Percentiles rank a stretch among this genome's conserved stretches.
Evolutionary conservation across 1,140 invertebrate genomes (phyloP).

Genomic region (Drosophila pectinifera): DNA sequence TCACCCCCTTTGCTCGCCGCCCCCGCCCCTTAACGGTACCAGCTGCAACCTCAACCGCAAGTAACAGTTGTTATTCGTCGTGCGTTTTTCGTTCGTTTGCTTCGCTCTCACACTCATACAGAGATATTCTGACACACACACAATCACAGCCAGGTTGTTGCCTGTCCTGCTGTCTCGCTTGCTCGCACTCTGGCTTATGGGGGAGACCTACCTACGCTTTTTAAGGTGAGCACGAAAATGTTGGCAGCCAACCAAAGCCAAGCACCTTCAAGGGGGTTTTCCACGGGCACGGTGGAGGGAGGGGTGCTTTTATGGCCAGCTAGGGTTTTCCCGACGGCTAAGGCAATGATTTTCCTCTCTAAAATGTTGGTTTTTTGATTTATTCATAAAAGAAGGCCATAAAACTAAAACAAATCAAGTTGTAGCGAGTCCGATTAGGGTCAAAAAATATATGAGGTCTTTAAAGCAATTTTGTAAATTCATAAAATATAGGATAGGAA

Average conservation of each 20-base stretch:
- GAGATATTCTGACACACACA: constrained; percentile 21
- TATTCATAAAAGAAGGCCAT: constrained; percentile 22
- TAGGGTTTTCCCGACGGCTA: constrained; percentile 53
- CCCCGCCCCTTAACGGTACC: constrained; percentile 3
- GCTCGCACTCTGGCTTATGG: constrained; percentile 47
- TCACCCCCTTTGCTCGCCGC: constrained; percentile 13
- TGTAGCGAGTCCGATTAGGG: neutral
- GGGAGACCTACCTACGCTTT: constrained; percentile 56
- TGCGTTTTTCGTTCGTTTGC: constrained; percentile 75
- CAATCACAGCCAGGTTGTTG: constrained; percentile 72
- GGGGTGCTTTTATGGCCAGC: constrained; percentile 10
- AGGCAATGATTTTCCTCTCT: constrained; percentile 7
- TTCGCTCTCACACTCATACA: constrained; percentile 58
- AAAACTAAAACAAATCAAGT: constrained; percentile 6
- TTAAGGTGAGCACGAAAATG: constrained; percentile 81
- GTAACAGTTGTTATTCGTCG: constrained; percentile 81
- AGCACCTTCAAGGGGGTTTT: constrained; percentile 67
- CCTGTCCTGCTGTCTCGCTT: constrained; percentile 66
- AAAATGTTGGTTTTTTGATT: constrained; percentile 34
- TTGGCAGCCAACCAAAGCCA: constrained; percentile 84
- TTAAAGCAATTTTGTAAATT: neutral
- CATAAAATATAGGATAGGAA: neutral
- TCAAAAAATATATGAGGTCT: neutral
- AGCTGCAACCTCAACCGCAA: constrained; percentile 65
- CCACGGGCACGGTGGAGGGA: constrained; percentile 13